These are phyloP conservation scores for Mus spicilegus DNA, from an alignment of 2,113 vertebrate species.

Conservation along the genomic window DNA sequence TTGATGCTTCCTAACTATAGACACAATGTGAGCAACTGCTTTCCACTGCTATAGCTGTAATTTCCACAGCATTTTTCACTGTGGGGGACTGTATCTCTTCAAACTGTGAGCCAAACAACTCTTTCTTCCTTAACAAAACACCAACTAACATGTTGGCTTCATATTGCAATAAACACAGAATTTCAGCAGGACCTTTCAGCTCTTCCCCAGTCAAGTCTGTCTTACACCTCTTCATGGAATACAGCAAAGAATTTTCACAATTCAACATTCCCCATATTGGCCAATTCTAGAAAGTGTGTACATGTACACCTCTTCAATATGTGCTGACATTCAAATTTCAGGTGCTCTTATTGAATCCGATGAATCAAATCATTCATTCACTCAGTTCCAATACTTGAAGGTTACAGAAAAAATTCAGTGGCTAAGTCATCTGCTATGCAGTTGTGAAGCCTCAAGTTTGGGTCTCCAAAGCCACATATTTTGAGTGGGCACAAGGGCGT, in stretches of 20 bases:
- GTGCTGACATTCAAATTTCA: neutral
- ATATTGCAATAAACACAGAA: neutral
- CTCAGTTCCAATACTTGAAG: neutral
- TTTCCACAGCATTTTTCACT: fast-evolving
- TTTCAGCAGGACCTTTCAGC: too few relatives aligned
- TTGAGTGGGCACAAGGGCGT: neutral
- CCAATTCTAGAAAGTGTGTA: neutral
- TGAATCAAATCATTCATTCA: conserved; percentile 22
- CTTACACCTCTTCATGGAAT: neutral
- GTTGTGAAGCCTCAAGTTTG: neutral
- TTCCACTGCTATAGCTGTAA: neutral
- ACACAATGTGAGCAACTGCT: neutral
- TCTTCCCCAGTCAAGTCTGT: neutral
- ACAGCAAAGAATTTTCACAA: neutral
- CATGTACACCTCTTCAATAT: fast-evolving
- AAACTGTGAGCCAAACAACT: neutral
- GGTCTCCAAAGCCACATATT: neutral
- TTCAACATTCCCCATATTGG: neutral
- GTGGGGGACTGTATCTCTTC: neutral
- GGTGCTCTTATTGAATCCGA: neutral
- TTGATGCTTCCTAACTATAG: neutral
- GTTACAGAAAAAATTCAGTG: too few relatives aligned
- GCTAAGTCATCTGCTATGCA: too few relatives aligned
- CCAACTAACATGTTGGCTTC: neutral
- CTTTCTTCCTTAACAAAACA: neutral